A percentile compares a stretch with the other conserved stretches of the same genome.
Conservation (phyloP, 1,140 invertebrate species). For the Alviniconcha marisindica region DNA sequence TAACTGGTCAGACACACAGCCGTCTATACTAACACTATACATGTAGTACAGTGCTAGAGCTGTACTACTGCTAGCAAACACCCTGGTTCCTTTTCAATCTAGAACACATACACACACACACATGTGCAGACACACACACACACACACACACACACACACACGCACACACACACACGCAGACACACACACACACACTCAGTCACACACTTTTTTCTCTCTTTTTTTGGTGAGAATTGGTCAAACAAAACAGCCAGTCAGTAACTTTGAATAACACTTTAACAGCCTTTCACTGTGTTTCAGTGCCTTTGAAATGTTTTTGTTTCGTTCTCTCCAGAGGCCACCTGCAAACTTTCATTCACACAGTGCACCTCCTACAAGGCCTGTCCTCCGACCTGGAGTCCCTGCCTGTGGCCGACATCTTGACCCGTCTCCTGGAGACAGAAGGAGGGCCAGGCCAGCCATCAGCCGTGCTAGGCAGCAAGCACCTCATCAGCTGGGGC, state of each 20-base stretch:
- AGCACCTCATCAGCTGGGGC: slow-evolving; percentile 74
- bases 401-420: slow-evolving; percentile 67
- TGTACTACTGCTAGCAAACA: too few relatives aligned
- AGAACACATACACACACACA: too few relatives aligned
- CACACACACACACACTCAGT: too few relatives aligned
- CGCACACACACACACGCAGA: too few relatives aligned
- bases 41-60: too few relatives aligned
- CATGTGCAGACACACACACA: too few relatives aligned
- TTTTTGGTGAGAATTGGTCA: background rate
- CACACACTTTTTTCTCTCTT: background rate
- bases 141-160: too few relatives aligned
- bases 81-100: too few relatives aligned
- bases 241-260: background rate
- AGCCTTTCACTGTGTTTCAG: background rate
- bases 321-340: slow-evolving; percentile 68
- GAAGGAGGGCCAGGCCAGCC: slow-evolving; percentile 70
- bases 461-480: slow-evolving; percentile 63
- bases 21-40: too few relatives aligned
- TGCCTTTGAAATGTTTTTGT: background rate
- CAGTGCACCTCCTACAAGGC: slow-evolving; percentile 71
- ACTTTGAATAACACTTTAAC: too few relatives aligned
- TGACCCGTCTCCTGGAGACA: slow-evolving; percentile 66
- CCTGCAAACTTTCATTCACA: slow-evolving; percentile 74
- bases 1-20: too few relatives aligned
- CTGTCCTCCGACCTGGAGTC: slow-evolving; percentile 57